Percentiles rank a stretch among this genome's conserved stretches.
These are phyloP conservation scores for Tolmerus cingulatus DNA, from an alignment of 2,888 invertebrate genomes.

Conservation along the genomic window DNA sequence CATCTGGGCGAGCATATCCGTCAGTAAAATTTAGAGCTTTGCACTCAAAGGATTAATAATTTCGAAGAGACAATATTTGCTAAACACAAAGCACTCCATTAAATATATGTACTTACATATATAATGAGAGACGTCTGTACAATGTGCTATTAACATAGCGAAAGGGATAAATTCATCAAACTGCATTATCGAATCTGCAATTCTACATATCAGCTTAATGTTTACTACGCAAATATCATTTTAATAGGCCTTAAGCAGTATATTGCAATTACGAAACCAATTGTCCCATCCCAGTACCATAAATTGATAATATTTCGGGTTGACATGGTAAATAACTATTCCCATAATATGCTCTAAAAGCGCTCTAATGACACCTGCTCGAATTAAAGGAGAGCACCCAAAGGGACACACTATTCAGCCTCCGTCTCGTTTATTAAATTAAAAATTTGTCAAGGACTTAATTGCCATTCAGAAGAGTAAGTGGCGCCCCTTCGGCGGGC, in stretches of 20 bases:
- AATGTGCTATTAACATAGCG: background rate
- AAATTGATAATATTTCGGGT: background rate
- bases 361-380: background rate
- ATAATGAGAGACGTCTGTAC: background rate
- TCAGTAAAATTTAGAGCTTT: too few species aligned
- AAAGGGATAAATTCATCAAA: background rate
- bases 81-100: background rate
- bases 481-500: background rate
- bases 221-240: background rate
- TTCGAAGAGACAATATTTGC: too few species aligned
- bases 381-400: background rate
- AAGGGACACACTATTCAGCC: background rate
- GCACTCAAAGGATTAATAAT: too few species aligned
- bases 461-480: background rate
- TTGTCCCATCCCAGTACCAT: background rate
- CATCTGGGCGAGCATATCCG: too few species aligned
- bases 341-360: background rate
- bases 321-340: background rate
- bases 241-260: background rate
- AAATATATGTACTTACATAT: background rate
- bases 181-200: background rate
- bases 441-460: background rate
- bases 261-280: background rate
- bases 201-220: background rate
- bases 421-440: background rate